Percentiles rank a stretch among this genome's conserved stretches.
Evolutionary conservation across 2,113 vertebrate species (phyloP).

Genomic region (Gallinago media): DNA sequence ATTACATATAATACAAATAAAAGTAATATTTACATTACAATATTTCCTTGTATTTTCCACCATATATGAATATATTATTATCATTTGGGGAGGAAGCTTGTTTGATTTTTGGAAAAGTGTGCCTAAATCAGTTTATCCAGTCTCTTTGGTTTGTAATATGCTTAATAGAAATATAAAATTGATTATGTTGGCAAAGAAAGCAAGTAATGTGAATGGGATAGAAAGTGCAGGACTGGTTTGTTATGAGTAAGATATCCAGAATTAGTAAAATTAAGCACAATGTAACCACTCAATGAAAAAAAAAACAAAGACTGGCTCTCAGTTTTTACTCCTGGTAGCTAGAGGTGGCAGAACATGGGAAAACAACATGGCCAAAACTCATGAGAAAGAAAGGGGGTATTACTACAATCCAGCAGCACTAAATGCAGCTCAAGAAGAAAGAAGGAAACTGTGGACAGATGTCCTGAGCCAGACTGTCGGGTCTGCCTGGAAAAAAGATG

Average conservation of each 20-base stretch:
- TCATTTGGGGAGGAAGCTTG: background rate
- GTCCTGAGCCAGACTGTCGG: background rate
- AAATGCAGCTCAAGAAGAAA: background rate
- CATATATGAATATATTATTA: background rate
- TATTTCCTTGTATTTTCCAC: background rate
- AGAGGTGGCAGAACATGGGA: background rate
- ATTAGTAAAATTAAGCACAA: background rate
- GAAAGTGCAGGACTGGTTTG: background rate
- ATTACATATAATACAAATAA: background rate
- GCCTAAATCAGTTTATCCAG: background rate
- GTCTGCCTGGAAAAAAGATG: background rate
- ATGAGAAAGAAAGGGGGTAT: background rate
- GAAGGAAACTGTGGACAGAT: background rate
- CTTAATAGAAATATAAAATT: background rate
- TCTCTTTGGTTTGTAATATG: background rate
- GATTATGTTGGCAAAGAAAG: background rate
- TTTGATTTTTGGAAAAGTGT: background rate
- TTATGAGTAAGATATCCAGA: background rate
- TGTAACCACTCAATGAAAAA: background rate
- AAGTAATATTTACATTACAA: background rate
- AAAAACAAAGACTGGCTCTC: background rate
- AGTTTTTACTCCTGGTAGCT: background rate
- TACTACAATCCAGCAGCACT: background rate
- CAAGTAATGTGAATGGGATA: background rate
- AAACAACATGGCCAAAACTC: fast-evolving